A percentile compares a stretch with the other conserved stretches of the same genome.
These are phyloP conservation scores for Hartigia nigra DNA, from an alignment of 2,888 invertebrate genomes.

Conservation along the genomic window DNA sequence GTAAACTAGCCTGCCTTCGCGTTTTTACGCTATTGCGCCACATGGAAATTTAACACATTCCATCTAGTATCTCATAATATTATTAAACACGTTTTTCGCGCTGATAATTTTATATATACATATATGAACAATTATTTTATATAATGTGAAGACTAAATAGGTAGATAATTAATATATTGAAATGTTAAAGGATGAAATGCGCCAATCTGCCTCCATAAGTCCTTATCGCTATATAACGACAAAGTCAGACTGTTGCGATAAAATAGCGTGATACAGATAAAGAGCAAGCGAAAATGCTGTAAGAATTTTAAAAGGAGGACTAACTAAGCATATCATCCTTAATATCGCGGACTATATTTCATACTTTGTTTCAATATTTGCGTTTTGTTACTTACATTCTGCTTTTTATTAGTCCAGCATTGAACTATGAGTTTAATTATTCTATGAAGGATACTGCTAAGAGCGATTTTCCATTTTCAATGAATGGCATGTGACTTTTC, in stretches of 20 bases:
- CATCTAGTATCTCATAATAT: slow-evolving; percentile 33
- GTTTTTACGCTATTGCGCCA: not conserved
- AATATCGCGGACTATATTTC: not conserved
- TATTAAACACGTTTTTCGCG: slow-evolving; percentile 26
- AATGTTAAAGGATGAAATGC: slow-evolving; percentile 10
- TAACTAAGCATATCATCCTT: not conserved
- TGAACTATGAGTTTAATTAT: not conserved
- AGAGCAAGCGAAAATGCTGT: not conserved
- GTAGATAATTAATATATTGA: slow-evolving; percentile 15
- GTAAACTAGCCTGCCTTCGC: not conserved
- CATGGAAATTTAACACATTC: slow-evolving; percentile 36
- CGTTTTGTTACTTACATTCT: not conserved
- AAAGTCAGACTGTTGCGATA: not conserved
- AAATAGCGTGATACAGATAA: not conserved
- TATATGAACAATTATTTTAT: slow-evolving; percentile 37
- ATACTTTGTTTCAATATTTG: not conserved
- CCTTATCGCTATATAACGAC: not conserved
- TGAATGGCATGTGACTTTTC: not conserved
- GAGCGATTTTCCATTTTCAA: not conserved
- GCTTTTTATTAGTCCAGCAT: not conserved
- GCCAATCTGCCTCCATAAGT: not conserved
- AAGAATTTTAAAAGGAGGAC: not conserved
- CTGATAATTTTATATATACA: slow-evolving; percentile 41
- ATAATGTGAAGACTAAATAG: slow-evolving; percentile 34
- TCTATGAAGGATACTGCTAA: not conserved